These are phyloP conservation scores for Hedya salicella DNA, from an alignment of 2,888 invertebrate species.

Conservation along the genomic window DNA sequence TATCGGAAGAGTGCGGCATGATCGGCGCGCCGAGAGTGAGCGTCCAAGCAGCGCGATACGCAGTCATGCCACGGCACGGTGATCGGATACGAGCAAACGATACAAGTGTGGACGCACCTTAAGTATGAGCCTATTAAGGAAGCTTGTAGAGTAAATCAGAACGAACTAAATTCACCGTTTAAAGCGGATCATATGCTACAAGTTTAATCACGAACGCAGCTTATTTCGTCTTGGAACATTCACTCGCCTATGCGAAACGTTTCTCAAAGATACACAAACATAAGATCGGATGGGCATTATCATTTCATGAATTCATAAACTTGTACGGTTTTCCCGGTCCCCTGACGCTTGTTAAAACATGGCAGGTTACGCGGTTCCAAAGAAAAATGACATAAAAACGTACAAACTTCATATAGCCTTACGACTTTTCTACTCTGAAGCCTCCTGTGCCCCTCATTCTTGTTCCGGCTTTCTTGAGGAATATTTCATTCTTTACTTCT, in stretches of 20 bases:
- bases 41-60: no score
- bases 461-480: conserved; percentile 5
- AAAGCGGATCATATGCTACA: neutral
- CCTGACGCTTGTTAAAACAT: conserved; percentile 18
- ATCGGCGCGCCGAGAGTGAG: no score
- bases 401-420: neutral
- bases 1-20: no score
- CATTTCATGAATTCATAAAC: conserved; percentile 32
- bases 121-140: no score
- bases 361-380: neutral
- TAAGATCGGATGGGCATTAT: conserved; percentile 14
- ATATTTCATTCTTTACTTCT: neutral
- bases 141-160: no score
- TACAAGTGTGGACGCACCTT: no score
- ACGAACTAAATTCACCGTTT: no score
- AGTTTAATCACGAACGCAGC: neutral
- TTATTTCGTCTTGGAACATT: neutral
- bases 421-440: neutral
- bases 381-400: conserved; percentile 5
- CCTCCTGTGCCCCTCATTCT: neutral
- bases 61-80: no score
- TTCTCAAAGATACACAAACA: conserved; percentile 18
- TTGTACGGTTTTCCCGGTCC: conserved; percentile 18
- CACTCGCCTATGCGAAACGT: neutral
- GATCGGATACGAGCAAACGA: no score